phyloP scores from a whole-genome alignment of 2,113 vertebrate species.

The Nycticryphes semicollaris region DNA sequence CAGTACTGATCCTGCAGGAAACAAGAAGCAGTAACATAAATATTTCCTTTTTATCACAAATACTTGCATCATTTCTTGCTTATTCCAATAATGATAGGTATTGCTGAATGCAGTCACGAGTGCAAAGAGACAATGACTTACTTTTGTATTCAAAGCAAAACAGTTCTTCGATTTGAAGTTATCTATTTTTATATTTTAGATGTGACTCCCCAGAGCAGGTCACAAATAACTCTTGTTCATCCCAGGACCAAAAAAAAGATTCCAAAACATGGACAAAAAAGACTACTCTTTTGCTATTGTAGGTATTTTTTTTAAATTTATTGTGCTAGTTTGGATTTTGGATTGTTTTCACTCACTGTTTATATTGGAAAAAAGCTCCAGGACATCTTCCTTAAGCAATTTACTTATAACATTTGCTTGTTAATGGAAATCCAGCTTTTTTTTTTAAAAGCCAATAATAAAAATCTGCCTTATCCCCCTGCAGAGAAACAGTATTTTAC shows the following conservation, averaged over 20 bases:
- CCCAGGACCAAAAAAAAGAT: not conserved
- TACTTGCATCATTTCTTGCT: not conserved
- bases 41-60: not conserved
- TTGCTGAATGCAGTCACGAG: not conserved
- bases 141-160: not conserved
- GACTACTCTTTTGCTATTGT: not conserved
- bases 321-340: not conserved
- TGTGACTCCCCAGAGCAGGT: not conserved
- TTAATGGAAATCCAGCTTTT: not conserved
- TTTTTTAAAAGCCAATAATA: not conserved
- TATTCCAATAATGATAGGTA: not conserved
- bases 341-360: not conserved
- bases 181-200: not conserved
- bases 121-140: not conserved
- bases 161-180: not conserved
- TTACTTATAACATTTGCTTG: not conserved
- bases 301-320: not conserved
- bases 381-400: not conserved
- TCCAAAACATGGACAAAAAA: not conserved
- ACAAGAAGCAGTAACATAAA: not conserved
- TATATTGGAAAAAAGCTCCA: not conserved
- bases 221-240: not conserved
- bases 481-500: not conserved
- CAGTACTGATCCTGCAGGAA: not conserved
- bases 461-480: not conserved